A percentile compares a stretch with the other conserved stretches of the same genome.
Evolutionary conservation across 2,797 vertebrate genomes (phyloP).

Genomic region (Anguilla anguilla): DNA sequence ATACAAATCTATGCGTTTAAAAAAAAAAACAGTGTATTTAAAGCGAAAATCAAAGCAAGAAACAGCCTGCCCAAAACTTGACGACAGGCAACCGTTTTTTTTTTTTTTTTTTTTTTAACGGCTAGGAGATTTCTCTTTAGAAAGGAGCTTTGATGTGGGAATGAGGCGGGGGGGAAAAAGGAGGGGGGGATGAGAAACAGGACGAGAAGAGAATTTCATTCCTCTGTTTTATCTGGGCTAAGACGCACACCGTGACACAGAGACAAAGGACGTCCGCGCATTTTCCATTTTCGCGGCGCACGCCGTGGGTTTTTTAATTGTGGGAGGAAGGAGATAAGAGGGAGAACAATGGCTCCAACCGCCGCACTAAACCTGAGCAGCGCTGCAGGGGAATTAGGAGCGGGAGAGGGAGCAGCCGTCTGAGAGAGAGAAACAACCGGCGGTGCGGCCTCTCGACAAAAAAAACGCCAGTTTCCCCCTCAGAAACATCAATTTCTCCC

Average conservation of each 20-base stretch:
- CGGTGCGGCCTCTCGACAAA: neutral
- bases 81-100: slow-evolving; percentile 53
- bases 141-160: slow-evolving; percentile 54
- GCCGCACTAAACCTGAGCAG: slow-evolving; percentile 49
- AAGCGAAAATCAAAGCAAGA: slow-evolving; percentile 42
- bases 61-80: slow-evolving; percentile 52
- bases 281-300: slow-evolving; percentile 38
- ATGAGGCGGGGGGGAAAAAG: slow-evolving; percentile 30
- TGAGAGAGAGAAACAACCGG: neutral
- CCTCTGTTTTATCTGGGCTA: slow-evolving; percentile 50
- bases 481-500: neutral
- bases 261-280: slow-evolving; percentile 51
- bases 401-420: slow-evolving; percentile 33
- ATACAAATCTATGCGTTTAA: slow-evolving; percentile 40
- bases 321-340: slow-evolving; percentile 48
- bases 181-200: slow-evolving; percentile 29
- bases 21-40: slow-evolving; percentile 48
- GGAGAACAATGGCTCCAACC: slow-evolving; percentile 52
- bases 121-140: slow-evolving; percentile 49
- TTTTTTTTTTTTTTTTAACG: neutral
- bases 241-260: slow-evolving; percentile 58
- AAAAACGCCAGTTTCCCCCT: neutral
- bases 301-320: slow-evolving; percentile 49
- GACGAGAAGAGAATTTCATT: slow-evolving; percentile 31
- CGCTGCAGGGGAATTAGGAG: slow-evolving; percentile 37